Conservation (phyloP, 1,140 invertebrate genomes). For the Brachionus plicatilis region DNA sequence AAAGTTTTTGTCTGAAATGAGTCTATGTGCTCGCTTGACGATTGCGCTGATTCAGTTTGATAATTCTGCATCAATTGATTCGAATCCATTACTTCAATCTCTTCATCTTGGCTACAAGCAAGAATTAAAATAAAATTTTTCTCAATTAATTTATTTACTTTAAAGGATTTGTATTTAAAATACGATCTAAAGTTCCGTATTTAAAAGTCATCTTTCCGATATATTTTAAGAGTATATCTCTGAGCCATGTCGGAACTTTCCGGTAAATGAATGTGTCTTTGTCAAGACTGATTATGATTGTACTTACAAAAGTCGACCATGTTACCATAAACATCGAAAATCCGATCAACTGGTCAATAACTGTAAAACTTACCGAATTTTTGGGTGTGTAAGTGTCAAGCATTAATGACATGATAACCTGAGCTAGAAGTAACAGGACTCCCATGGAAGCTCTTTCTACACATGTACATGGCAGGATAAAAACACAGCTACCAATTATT, state of each 20-base stretch:
- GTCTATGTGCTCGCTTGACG: not conserved
- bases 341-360: constrained; percentile 9
- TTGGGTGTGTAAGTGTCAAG: constrained; percentile 6
- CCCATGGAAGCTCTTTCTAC: constrained; percentile 28
- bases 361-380: not conserved
- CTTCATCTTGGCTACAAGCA: not conserved
- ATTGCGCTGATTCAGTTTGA: not conserved
- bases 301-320: constrained; percentile 32
- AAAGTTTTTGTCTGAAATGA: not conserved
- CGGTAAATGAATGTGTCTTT: constrained; percentile 23
- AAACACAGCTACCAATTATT: constrained; percentile 1
- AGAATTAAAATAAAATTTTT: not conserved
- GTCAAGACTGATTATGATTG: constrained; percentile 24
- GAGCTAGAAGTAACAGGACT: not conserved
- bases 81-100: not conserved
- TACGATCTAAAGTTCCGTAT: not conserved
- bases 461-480: constrained; percentile 8
- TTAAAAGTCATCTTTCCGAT: constrained; percentile 9
- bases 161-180: not conserved
- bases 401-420: constrained; percentile 31
- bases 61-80: not conserved
- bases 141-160: not conserved
- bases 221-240: not conserved
- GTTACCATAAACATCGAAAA: constrained; percentile 39
- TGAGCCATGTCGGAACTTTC: not conserved